Percentiles rank a stretch among this genome's conserved stretches.
These are phyloP conservation scores for Erythrocercus mccallii DNA, from an alignment of 2,113 vertebrate species.

Conservation along the genomic window DNA sequence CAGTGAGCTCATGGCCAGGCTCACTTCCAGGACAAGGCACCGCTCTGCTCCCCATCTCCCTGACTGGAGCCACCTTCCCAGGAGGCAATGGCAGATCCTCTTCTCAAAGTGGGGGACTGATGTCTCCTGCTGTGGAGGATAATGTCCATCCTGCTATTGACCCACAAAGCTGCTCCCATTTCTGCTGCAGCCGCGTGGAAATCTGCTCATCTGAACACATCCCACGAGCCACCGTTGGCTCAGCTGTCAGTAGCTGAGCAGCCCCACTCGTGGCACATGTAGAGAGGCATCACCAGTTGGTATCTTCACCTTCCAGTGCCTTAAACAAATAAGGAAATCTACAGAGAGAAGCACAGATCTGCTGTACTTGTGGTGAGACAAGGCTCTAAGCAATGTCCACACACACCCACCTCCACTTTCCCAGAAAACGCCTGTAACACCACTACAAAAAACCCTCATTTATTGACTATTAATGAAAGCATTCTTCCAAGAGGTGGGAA, in stretches of 20 bases:
- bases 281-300: neutral
- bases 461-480: neutral
- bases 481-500: conserved; percentile 3
- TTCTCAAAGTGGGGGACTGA: neutral
- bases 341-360: neutral
- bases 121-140: neutral
- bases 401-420: conserved; percentile 1
- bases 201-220: neutral
- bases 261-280: rapidly evolving
- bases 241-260: neutral
- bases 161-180: neutral
- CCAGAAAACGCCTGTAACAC: neutral
- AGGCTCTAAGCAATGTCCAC: neutral
- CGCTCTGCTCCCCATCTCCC: neutral
- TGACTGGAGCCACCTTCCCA: neutral
- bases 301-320: neutral
- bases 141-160: neutral
- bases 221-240: neutral
- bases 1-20: neutral
- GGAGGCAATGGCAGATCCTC: neutral
- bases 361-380: neutral
- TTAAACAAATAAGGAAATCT: neutral
- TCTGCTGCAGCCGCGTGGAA: neutral
- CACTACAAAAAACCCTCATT: neutral
- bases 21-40: neutral